phyloP scores from a whole-genome alignment of 2,888 invertebrate genomes.

The Stenichneumon culpator region DNA sequence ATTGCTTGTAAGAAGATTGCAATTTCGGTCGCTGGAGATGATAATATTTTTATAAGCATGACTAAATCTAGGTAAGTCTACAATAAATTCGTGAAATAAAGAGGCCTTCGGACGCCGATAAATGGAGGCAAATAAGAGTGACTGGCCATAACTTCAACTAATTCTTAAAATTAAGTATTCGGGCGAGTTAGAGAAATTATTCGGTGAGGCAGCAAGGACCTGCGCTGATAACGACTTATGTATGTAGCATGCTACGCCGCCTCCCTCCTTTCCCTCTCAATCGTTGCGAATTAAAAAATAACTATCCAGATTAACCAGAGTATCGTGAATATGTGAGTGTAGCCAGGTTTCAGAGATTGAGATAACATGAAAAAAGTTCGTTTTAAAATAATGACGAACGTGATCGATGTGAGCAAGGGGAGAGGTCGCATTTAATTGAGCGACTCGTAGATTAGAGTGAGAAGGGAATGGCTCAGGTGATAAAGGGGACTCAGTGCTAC shows the following conservation, averaged over 20 bases:
- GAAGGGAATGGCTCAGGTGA: too few species aligned
- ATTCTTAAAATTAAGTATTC: background rate
- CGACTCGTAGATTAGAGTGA: too few species aligned
- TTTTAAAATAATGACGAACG: too few species aligned
- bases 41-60: constrained; percentile 31
- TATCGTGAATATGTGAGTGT: background rate
- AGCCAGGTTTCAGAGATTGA: background rate
- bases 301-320: background rate
- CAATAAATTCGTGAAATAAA: constrained; percentile 1
- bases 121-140: background rate
- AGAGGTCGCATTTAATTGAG: too few species aligned
- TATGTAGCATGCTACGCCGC: too few species aligned
- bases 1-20: background rate
- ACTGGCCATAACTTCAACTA: background rate
- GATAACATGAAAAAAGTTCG: too few species aligned
- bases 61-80: background rate
- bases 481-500: too few species aligned
- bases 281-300: background rate
- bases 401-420: too few species aligned
- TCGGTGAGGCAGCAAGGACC: too few species aligned
- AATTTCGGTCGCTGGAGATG: constrained; percentile 17
- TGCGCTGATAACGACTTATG: background rate
- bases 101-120: constrained; percentile 22
- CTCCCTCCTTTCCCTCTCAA: too few species aligned
- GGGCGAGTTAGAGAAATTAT: too few species aligned